These are phyloP conservation scores for Halcyon malimbica DNA, from an alignment of 2,113 vertebrate species.

Conservation along the genomic window DNA sequence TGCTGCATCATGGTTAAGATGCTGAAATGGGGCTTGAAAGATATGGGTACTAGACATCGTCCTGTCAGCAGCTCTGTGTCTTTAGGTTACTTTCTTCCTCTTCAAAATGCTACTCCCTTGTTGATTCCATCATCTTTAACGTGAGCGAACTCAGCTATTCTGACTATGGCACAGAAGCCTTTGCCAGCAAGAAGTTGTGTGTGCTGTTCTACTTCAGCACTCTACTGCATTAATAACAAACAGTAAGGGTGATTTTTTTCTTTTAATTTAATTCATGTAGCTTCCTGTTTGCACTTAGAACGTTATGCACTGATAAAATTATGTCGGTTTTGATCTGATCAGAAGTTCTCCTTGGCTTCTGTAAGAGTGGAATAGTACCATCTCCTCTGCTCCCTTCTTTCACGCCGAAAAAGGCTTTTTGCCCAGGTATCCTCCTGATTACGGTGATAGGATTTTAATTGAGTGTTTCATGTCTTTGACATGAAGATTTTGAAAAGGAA, in stretches of 20 bases:
- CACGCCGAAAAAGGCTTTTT: not conserved
- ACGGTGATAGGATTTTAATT: not conserved
- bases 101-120: not conserved
- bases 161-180: not conserved
- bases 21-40: not conserved
- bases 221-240: not conserved
- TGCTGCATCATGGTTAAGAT: not conserved
- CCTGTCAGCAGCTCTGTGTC: not conserved
- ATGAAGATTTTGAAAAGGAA: not conserved
- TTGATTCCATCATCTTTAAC: not conserved
- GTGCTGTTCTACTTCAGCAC: not conserved
- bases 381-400: not conserved
- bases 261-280: not conserved
- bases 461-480: not conserved
- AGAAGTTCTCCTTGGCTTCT: not conserved
- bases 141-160: not conserved
- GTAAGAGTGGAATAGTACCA: not conserved
- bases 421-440: not conserved
- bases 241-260: not conserved
- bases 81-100: not conserved
- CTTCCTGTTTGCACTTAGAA: constrained; percentile 10
- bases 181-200: not conserved
- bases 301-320: not conserved
- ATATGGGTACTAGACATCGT: not conserved
- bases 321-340: not conserved